A percentile compares a stretch with the other conserved stretches of the same genome.
Evolutionary conservation across 2,113 vertebrate species (phyloP).

Genomic region (Entelurus aequoreus): DNA sequence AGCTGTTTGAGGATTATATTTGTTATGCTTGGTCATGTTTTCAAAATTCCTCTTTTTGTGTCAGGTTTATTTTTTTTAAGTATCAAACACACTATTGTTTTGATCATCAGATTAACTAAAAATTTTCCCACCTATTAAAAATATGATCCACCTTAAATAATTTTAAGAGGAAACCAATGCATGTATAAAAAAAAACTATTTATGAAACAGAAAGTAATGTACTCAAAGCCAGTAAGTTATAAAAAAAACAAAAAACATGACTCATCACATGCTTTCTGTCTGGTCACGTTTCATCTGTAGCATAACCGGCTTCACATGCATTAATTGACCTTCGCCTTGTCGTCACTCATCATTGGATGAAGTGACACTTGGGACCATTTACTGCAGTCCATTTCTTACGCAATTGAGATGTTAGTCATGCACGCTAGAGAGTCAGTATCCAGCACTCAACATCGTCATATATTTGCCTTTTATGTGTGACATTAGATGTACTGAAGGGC

Average conservation of each 20-base stretch:
- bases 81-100: no score
- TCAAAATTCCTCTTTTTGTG: no score
- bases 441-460: not conserved
- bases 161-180: not conserved
- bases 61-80: no score
- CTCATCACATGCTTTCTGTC: not conserved
- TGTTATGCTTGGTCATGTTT: not conserved
- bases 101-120: no score
- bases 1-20: not conserved
- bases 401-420: not conserved
- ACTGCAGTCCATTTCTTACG: not conserved
- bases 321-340: no score
- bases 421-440: not conserved
- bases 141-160: no score
- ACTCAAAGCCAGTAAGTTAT: not conserved
- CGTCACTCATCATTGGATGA: no score
- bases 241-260: not conserved
- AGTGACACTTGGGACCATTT: not conserved
- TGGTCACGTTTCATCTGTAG: constrained; percentile 1
- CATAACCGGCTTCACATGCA: no score
- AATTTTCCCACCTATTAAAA: no score
- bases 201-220: not conserved
- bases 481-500: not conserved
- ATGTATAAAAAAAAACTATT: not conserved
- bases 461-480: not conserved